A percentile compares a stretch with the other conserved stretches of the same genome.
phyloP scores from a whole-genome alignment of 1,140 invertebrate genomes.

The Penaeus indicus region DNA sequence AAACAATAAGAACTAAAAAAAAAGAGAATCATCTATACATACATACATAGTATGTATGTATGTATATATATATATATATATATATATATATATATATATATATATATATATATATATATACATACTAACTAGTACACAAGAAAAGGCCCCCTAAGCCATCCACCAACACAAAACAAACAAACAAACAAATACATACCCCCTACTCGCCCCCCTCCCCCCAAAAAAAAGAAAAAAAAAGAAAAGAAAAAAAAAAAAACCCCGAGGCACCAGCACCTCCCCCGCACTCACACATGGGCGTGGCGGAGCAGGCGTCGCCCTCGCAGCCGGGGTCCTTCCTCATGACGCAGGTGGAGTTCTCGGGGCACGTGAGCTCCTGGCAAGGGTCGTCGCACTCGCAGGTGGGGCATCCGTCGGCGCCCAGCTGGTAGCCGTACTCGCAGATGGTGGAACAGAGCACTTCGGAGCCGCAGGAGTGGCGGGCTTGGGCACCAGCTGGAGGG shows the following conservation, averaged over 20 bases:
- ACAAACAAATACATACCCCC: neutral
- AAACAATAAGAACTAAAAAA: too few species aligned
- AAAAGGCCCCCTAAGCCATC: too few species aligned
- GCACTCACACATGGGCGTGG: slow-evolving; percentile 80
- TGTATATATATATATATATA: too few species aligned
- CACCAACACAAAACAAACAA: too few species aligned
- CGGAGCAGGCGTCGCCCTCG: slow-evolving; percentile 78
- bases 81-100: too few species aligned
- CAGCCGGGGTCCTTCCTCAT: slow-evolving; percentile 80
- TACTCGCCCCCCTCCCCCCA: neutral
- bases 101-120: too few species aligned
- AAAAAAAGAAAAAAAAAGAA: neutral
- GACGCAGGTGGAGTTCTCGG: slow-evolving; percentile 80
- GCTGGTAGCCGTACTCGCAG: slow-evolving; percentile 87
- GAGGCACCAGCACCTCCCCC: neutral
- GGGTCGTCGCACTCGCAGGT: slow-evolving; percentile 89
- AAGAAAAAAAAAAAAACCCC: neutral
- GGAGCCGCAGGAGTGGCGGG: slow-evolving; percentile 68
- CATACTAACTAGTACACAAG: too few species aligned
- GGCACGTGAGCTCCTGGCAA: slow-evolving; percentile 83
- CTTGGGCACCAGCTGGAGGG: slow-evolving; percentile 28
- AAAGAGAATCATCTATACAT: too few species aligned
- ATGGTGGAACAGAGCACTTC: slow-evolving; percentile 71
- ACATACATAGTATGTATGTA: too few species aligned
- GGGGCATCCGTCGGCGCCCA: slow-evolving; percentile 82